phyloP scores from a whole-genome alignment of 1,140 invertebrate genomes.

The Brachionus rotundiformis region DNA sequence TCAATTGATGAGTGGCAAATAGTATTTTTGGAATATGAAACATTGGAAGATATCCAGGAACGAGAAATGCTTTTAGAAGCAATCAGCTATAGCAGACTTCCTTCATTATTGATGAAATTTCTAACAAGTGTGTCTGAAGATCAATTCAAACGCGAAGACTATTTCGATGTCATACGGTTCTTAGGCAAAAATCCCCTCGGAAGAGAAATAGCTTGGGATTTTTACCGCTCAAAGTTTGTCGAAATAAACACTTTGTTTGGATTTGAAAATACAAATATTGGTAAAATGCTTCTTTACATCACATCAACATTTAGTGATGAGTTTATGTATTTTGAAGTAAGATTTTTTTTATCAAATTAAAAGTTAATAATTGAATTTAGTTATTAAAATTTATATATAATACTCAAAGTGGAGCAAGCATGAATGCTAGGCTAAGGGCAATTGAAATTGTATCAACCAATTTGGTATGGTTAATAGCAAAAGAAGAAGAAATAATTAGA shows the following conservation, averaged over 20 bases:
- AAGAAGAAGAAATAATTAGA: conserved; percentile 41
- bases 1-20: conserved; percentile 14
- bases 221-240: conserved; percentile 30
- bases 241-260: conserved; percentile 29
- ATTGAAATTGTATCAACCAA: conserved; percentile 48
- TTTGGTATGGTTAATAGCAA: neutral
- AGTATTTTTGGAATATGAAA: conserved; percentile 2
- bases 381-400: conserved; percentile 17
- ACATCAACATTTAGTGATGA: conserved; percentile 28
- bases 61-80: conserved; percentile 43
- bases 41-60: conserved; percentile 39
- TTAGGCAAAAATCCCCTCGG: conserved; percentile 28
- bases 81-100: conserved; percentile 13
- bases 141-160: neutral
- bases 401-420: conserved; percentile 9
- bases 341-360: neutral
- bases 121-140: neutral
- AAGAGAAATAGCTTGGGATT: conserved; percentile 40
- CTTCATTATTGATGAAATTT: conserved; percentile 30
- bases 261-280: conserved; percentile 23
- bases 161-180: conserved; percentile 8
- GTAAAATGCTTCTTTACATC: conserved; percentile 10
- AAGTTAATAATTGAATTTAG: neutral
- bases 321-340: conserved; percentile 33
- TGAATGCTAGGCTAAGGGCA: neutral